These are phyloP conservation scores for Trachemys scripta DNA, from an alignment of 2,113 vertebrate genomes.

Conservation along the genomic window DNA sequence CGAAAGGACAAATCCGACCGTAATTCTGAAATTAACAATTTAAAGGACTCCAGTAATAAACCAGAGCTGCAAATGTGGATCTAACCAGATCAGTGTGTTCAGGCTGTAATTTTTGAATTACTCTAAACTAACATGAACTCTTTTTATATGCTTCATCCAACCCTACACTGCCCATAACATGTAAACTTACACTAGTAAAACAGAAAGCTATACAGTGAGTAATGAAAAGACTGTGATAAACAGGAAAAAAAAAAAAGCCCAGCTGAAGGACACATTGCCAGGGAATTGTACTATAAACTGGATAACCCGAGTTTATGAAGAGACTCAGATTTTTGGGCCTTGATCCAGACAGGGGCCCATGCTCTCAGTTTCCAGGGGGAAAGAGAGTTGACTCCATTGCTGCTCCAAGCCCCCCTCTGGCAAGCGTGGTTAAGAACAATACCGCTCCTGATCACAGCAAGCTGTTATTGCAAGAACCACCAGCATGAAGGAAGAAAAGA, in stretches of 20 bases:
- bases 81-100: neutral
- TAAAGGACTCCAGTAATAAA: conserved; percentile 5
- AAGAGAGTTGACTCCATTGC: conserved; percentile 9
- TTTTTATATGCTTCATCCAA: conserved; percentile 43
- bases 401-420: neutral
- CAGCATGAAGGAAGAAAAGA: neutral
- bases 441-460: neutral
- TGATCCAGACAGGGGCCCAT: conserved; percentile 65
- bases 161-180: neutral
- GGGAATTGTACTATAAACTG: conserved; percentile 47
- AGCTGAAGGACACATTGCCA: neutral
- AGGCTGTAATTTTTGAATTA: conserved; percentile 54
- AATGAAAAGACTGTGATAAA: conserved; percentile 57
- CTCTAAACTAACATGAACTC: conserved; percentile 34
- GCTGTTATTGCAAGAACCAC: neutral
- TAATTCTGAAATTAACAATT: conserved; percentile 42
- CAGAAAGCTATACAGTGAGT: neutral
- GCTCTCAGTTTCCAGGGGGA: conserved; percentile 8
- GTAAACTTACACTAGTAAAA: conserved; percentile 46
- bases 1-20: conserved; percentile 1
- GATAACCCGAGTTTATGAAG: conserved; percentile 52
- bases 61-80: conserved; percentile 23
- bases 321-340: conserved; percentile 63
- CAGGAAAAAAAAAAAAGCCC: neutral
- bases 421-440: fast-evolving